Evolutionary conservation across 2,113 vertebrate species (phyloP), one percentile per base, ranked within the genome.

Genomic region (Xiphophorus hellerii): DNA sequence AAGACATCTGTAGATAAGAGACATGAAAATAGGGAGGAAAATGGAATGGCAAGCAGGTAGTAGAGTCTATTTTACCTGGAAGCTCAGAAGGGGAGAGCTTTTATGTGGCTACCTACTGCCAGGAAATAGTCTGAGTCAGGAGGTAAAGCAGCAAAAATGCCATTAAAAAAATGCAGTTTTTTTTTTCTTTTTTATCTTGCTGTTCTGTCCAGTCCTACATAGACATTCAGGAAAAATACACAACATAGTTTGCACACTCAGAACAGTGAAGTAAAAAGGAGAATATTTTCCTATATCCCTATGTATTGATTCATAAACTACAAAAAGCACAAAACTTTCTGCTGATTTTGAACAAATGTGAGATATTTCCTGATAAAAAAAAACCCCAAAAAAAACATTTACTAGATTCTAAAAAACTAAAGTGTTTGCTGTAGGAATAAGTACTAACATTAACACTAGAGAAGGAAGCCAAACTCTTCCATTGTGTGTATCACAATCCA

Each of bases 1-100:
- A 20, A 81, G 86, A 80, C 76, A 72, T 76, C 79, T 77, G 78
- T 73, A 82, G 88, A 88, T 84, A 87, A 88, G 72, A 88, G 75
- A 77, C 71, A 31, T 70, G 63, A 39, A 66, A 68, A 48, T 77
- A 76, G 39, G 39, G 63, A 69, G 70, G 62, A 66, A 71, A 75
- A 78, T 28, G 27, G 66, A 76, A 31, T 27, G 27, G 39, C 5
- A 67, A 74, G 37, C 28, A 73, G 63, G 42, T 30, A 25, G 80
- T 65, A 11, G n/a, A 81, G 77, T 74, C 61, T 63, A 62, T 76
- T 84, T 86, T 73, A 80, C 79, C 74, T 81, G 70, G 17, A 62
- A 75, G 80, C 74, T 76, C 73, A 8, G 66, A 62, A 69, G 71
- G 60, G 66, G 51, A 69, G 74, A 69, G 42, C 14, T 39, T 62